phyloP scores from a whole-genome alignment of 2,113 vertebrate genomes.

The Naja naja region DNA sequence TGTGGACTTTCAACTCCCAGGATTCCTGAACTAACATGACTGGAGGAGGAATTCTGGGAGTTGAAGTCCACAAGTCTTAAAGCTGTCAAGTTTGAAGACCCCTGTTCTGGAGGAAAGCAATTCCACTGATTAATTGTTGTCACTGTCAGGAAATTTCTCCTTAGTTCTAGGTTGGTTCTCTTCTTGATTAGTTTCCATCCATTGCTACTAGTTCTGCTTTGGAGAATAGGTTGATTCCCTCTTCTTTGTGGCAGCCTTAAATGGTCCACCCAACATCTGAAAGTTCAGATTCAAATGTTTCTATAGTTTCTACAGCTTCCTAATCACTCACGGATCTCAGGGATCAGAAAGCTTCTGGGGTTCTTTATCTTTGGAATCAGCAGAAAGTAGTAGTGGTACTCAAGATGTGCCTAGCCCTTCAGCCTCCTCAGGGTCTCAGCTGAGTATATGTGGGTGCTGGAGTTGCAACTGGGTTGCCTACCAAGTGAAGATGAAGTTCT shows the following conservation, averaged over 20 bases:
- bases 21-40: too few species aligned
- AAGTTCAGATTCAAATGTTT: background rate
- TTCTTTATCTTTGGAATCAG: background rate
- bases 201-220: too few species aligned
- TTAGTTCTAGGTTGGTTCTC: too few species aligned
- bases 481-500: background rate
- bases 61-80: too few species aligned
- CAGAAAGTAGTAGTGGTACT: background rate
- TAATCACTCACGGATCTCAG: background rate
- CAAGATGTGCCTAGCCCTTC: background rate
- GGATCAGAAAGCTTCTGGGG: background rate
- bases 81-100: too few species aligned
- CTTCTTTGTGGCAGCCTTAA: too few species aligned
- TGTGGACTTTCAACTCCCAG: too few species aligned
- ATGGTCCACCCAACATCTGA: background rate
- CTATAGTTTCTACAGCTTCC: background rate
- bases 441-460: background rate
- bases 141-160: too few species aligned
- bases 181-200: too few species aligned
- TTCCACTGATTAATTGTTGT: too few species aligned
- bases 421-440: background rate
- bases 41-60: too few species aligned
- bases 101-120: rapidly evolving
- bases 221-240: too few species aligned
- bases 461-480: background rate